These are phyloP conservation scores for Tenthredo notha DNA, from an alignment of 2,888 invertebrate genomes.

Conservation along the genomic window DNA sequence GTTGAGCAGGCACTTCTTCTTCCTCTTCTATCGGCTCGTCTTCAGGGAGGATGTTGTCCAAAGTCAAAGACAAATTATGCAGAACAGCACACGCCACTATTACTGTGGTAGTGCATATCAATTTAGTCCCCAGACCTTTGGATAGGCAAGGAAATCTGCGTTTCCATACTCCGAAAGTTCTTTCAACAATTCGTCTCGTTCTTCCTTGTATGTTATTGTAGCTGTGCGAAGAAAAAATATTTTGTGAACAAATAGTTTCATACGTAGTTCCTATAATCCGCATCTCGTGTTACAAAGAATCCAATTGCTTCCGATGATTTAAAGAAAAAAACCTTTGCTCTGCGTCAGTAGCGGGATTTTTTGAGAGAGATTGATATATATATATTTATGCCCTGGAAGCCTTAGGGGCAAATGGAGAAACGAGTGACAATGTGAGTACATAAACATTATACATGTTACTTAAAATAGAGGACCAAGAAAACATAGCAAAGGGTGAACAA, in stretches of 20 bases:
- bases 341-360: slow-evolving; percentile 56
- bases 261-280: neutral
- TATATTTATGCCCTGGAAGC: too few species aligned
- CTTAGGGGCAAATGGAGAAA: too few species aligned
- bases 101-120: slow-evolving; percentile 58
- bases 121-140: slow-evolving; percentile 56
- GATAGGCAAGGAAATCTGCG: slow-evolving; percentile 58
- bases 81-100: slow-evolving; percentile 60
- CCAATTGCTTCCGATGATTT: neutral
- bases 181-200: slow-evolving; percentile 58
- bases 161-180: slow-evolving; percentile 58
- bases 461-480: too few species aligned
- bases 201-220: slow-evolving; percentile 56
- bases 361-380: too few species aligned
- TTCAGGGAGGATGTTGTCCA: slow-evolving; percentile 56
- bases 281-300: neutral
- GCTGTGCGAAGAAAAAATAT: slow-evolving; percentile 9
- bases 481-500: too few species aligned
- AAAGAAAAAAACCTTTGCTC: slow-evolving; percentile 46
- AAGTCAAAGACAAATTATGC: slow-evolving; percentile 58
- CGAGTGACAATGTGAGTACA: too few species aligned
- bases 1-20: slow-evolving; percentile 20
- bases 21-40: slow-evolving; percentile 54
- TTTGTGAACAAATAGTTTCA: neutral
- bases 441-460: too few species aligned